Percentiles rank a stretch among this genome's conserved stretches.
phyloP scores from a whole-genome alignment of 2,888 invertebrate genomes.

The Ceraclea dissimilis region DNA sequence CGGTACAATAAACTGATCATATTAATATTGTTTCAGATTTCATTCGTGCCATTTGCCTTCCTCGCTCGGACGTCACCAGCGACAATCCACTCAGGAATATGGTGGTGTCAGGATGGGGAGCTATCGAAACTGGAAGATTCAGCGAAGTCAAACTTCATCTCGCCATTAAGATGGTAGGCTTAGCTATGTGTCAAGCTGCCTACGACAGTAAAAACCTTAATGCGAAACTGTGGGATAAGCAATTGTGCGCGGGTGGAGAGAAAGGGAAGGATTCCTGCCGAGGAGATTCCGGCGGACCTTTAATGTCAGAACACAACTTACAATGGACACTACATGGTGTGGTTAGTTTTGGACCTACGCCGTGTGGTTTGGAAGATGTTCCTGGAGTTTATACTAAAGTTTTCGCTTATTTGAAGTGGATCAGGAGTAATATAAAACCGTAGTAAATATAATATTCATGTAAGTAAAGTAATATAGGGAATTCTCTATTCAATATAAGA shows the following conservation, averaged over 20 bases:
- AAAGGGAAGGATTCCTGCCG: conserved; percentile 46
- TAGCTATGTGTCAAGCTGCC: conserved; percentile 7
- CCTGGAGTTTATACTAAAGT: conserved; percentile 44
- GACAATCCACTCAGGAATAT: conserved; percentile 28
- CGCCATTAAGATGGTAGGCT: conserved; percentile 27
- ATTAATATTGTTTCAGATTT: conserved; percentile 41
- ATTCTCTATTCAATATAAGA: no score
- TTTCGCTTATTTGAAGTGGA: conserved; percentile 40
- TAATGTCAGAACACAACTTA: conserved; percentile 35
- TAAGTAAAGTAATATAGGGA: no score
- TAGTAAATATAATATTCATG: no score
- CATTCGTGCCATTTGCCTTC: conserved; percentile 39
- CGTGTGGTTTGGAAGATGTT: conserved; percentile 35
- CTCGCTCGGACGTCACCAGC: conserved; percentile 30
- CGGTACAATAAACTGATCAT: no score
- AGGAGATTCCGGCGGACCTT: conserved; percentile 54
- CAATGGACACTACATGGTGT: conserved; percentile 38
- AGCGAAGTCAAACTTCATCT: conserved; percentile 33
- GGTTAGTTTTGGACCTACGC: conserved; percentile 40
- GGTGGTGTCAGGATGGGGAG: conserved; percentile 48
- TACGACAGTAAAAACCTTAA: conserved; percentile 20
- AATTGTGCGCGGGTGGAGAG: conserved; percentile 48
- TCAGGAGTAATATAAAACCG: conserved; percentile 29
- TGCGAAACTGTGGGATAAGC: conserved; percentile 31
- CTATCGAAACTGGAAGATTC: conserved; percentile 33